These are phyloP conservation scores for Elachura formosa DNA, from an alignment of 2,113 vertebrate genomes.

Conservation along the genomic window DNA sequence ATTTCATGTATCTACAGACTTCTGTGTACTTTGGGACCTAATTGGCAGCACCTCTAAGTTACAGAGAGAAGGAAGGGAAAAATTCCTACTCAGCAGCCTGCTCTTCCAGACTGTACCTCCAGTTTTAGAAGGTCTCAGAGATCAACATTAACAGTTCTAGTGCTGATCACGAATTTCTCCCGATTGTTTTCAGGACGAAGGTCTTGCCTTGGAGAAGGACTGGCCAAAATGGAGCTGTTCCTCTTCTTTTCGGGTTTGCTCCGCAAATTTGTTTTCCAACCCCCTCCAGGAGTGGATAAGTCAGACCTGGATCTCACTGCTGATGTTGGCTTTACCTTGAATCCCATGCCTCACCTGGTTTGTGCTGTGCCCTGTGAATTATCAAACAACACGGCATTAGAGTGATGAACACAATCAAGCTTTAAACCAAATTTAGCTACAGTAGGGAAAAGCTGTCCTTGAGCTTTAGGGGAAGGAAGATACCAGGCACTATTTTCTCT, in stretches of 20 bases:
- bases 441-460: not conserved
- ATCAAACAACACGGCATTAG: not conserved
- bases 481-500: not conserved
- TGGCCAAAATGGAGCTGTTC: slow-evolving; percentile 79
- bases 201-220: slow-evolving; percentile 70
- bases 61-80: not conserved
- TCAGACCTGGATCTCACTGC: slow-evolving; percentile 72
- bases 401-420: not conserved
- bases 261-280: slow-evolving; percentile 69
- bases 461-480: not conserved
- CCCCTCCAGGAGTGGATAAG: slow-evolving; percentile 63
- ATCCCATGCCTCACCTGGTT: slow-evolving; percentile 66
- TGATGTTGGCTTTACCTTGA: slow-evolving; percentile 64
- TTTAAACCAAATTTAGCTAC: not conserved
- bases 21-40: not conserved
- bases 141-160: not conserved
- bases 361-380: slow-evolving; percentile 61
- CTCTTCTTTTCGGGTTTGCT: slow-evolving; percentile 74
- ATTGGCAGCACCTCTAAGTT: not conserved
- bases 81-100: not conserved
- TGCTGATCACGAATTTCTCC: not conserved
- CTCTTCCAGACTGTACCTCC: not conserved
- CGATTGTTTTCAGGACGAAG: slow-evolving; percentile 62
- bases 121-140: not conserved
- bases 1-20: not conserved